A percentile compares a stretch with the other conserved stretches of the same genome.
Conservation (phyloP, 1,140 invertebrate species). For the Penaeus chinensis region DNA sequence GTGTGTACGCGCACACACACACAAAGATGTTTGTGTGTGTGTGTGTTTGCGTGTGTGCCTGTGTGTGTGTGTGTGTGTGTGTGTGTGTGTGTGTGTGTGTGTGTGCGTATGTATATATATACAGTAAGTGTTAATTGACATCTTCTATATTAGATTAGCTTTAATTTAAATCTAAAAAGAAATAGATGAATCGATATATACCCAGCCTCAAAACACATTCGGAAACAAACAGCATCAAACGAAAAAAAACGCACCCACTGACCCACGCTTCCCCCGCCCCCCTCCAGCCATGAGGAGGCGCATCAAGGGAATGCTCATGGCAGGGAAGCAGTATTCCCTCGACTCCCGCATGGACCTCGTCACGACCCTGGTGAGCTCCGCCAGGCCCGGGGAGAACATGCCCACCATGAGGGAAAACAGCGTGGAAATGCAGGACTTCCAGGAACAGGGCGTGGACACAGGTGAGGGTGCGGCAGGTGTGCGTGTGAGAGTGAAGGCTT, state of each 20-base stretch:
- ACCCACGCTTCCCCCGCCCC: too few species aligned
- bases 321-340: constrained; percentile 89
- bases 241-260: too few species aligned
- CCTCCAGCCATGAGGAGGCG: constrained; percentile 80
- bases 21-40: not conserved
- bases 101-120: not conserved
- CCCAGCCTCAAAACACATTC: too few species aligned
- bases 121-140: too few species aligned
- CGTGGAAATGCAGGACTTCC: constrained; percentile 39
- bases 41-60: not conserved
- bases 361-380: constrained; percentile 49
- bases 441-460: constrained; percentile 50
- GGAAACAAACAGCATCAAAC: too few species aligned
- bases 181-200: too few species aligned
- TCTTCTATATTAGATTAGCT: too few species aligned
- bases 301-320: constrained; percentile 86
- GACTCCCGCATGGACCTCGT: constrained; percentile 90
- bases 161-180: too few species aligned
- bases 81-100: not conserved
- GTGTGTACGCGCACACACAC: not conserved
- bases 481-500: too few species aligned
- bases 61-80: not conserved
- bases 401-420: constrained; percentile 61
- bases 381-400: constrained; percentile 37
- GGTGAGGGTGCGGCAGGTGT: constrained; percentile 25